Percentiles rank a stretch among this genome's conserved stretches.
phyloP scores from a whole-genome alignment of 1,140 invertebrate species.

The Acromyrmex heyeri region DNA sequence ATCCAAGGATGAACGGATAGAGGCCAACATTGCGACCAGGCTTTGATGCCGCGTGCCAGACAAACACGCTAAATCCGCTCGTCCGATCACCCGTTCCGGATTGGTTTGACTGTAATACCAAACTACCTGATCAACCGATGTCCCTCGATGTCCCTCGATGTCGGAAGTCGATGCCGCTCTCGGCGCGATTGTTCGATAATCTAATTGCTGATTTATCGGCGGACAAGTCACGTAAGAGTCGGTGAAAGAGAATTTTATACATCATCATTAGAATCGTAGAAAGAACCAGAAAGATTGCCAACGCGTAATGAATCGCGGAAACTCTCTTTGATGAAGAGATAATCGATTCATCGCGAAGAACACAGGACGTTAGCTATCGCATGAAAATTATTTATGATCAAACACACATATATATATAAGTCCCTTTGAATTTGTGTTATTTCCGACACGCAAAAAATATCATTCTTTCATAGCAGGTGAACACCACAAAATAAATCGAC shows the following conservation, averaged over 20 bases:
- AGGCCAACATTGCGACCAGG: conserved; percentile 63
- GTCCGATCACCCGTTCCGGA: conserved; percentile 73
- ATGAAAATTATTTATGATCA: conserved; percentile 14
- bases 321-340: conserved; percentile 10
- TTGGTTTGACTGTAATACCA: conserved; percentile 46
- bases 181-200: conserved; percentile 34
- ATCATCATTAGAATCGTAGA: not conserved
- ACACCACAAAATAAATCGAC: conserved; percentile 33
- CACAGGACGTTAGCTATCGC: not conserved
- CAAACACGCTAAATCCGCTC: conserved; percentile 72
- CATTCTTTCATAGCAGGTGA: conserved; percentile 17
- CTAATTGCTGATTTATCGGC: conserved; percentile 33
- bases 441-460: conserved; percentile 18
- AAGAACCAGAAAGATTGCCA: not conserved
- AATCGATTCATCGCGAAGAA: not conserved
- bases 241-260: conserved; percentile 28
- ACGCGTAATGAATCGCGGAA: not conserved
- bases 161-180: conserved; percentile 38
- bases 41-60: conserved; percentile 70
- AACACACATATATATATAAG: not conserved
- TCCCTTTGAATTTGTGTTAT: conserved; percentile 13
- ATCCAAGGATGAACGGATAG: conserved; percentile 68
- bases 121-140: conserved; percentile 43
- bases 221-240: not conserved
- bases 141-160: not conserved